Evolutionary conservation across 2,888 invertebrate genomes (phyloP), one percentile per base, ranked within the genome.

Genomic region (Pelosia muscerda): DNA sequence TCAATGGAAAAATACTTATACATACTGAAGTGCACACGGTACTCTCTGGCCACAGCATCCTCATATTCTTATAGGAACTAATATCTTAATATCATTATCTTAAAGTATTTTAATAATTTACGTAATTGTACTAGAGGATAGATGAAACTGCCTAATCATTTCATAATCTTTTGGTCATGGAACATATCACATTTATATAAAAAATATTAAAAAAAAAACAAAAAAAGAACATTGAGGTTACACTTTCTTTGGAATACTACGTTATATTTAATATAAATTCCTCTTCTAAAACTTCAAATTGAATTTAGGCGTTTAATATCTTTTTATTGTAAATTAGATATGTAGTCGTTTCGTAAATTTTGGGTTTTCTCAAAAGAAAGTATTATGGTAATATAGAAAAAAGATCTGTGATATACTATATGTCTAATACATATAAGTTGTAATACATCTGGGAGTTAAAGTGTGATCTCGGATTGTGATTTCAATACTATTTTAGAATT

Each of bases 331-430:
- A 83, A 83, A 81, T 83, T 85, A 84, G 79, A 75, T 75, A 73
- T 74, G 80, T 88, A 83, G 77, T 82, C 74, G 76, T 82, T 57
- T 79, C 81, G 80, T 84, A 79, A 81, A 82, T 86, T 49, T 84
- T 81, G 83, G 81, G 83, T 80, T 86, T 81, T 84, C 88, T 87
- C 82, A 86, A 89, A 88, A 82, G 80, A 89, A 92, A 92, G 92
- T 93, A 93, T 94, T 93, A 93, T 90, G 89, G 85, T 92, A 90
- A 87, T 89, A 89, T 91, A 93, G 90, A 86, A 88, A 56, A 91
- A 92, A 90, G 89, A 92, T 90, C 94, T 94, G 94, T 94, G 94
- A 94, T 94, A 94, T 89, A 49, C 42, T 61, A 42, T 63, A 88
- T 87, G 88, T 77, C 75, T 81, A 75, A 77, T 88, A 88, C 86